Evolutionary conservation across 2,113 vertebrate species (phyloP), one percentile per base, ranked within the genome.

Genomic region (Puffinus mauretanicus): DNA sequence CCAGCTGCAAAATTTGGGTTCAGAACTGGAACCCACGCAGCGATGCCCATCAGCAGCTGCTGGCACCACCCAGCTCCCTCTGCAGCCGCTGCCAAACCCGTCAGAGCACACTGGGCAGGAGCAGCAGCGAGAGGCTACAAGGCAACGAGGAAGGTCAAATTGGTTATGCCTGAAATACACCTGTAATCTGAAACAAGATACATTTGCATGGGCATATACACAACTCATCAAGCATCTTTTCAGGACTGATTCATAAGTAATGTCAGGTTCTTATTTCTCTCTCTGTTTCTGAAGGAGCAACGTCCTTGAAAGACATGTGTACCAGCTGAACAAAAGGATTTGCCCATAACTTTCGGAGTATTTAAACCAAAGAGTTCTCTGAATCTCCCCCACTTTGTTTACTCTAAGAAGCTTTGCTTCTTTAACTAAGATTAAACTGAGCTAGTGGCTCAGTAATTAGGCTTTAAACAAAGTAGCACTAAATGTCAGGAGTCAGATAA

Each of bases 361-460:
- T 89, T 96, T 84, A 84, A 42, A 93, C 58, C n/a, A 91, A 94
- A 95, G 51, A 17, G 16, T 69, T 72, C 83, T 93, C 71, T 69
- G 94, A 92, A 92, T 86, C 70, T 78, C 84, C 34, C 69, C 55
- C 16, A n/a, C n/a, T 71, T 69, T 92, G 79, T 97, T 92, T 94
- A 92, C 69, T 72, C n/a, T 96, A 91, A 97, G 97, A 82, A 93
- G 96, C 64, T 97, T 97, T 97, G 36, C 94, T 92, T 75, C 92
- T 90, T 93, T 95, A 93, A 97, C 92, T 18, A 77, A 97, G 96
- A 97, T 98, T 95, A 95, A 91, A 85, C 10, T 1, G 66, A 97
- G 94, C 58, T 78, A 84, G 19, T 62, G 93, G 32, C 72, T 70
- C 57, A 66, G 90, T 95, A 95, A 97, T 96, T 96, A 94, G 94